These are phyloP conservation scores for Capra hircus DNA, from an alignment of 2,113 vertebrate species.

Conservation along the genomic window DNA sequence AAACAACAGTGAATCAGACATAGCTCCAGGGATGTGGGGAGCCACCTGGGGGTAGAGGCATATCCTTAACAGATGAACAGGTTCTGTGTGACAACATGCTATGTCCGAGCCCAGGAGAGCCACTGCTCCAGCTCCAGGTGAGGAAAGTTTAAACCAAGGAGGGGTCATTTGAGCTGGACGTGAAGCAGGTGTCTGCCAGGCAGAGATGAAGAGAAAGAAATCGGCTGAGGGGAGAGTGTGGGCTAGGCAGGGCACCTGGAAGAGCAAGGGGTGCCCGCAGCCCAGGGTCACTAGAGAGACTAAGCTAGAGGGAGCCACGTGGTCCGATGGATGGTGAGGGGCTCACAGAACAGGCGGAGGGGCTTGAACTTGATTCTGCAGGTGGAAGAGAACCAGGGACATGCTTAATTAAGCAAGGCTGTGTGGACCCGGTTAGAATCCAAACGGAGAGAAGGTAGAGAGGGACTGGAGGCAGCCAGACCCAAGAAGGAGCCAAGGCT, in stretches of 20 bases:
- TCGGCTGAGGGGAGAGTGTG: accelerated
- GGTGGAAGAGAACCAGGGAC: background rate
- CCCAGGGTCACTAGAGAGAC: background rate
- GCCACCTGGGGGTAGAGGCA: background rate
- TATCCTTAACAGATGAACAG: background rate
- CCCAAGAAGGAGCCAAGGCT: background rate
- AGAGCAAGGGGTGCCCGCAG: accelerated
- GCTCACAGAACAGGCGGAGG: background rate
- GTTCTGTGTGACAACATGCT: background rate
- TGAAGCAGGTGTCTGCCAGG: background rate
- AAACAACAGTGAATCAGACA: background rate
- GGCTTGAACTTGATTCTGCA: background rate
- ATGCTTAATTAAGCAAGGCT: background rate
- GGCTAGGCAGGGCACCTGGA: background rate
- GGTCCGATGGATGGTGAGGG: background rate
- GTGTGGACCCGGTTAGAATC: background rate
- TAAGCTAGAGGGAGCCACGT: background rate
- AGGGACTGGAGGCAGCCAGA: background rate
- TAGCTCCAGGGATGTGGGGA: background rate
- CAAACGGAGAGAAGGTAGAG: accelerated
- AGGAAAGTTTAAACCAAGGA: background rate
- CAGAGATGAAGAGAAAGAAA: background rate
- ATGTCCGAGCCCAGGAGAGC: background rate
- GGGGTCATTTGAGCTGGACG: background rate
- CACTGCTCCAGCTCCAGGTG: background rate